Evolutionary conservation across 2,888 invertebrate genomes (phyloP).

Genomic region (Tubulanus polymorphus): DNA sequence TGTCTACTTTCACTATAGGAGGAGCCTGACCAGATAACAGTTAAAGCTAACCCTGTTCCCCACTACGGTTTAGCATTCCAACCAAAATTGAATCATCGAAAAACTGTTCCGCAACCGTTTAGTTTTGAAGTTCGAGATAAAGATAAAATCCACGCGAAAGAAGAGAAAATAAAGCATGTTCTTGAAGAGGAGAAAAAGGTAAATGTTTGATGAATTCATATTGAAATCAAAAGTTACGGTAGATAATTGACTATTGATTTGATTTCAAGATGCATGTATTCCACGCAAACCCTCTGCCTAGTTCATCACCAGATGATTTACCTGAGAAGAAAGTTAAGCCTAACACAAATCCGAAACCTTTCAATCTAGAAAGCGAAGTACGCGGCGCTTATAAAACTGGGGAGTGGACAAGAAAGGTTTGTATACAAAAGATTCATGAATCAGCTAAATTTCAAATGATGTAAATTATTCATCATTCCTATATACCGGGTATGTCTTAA

Average conservation of each 20-base stretch:
- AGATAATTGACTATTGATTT: conserved; percentile 53
- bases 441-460: too few relatives aligned
- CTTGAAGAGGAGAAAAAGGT: conserved; percentile 45
- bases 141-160: conserved; percentile 59
- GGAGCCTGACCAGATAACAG: conserved; percentile 12
- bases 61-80: conserved; percentile 41
- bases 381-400: conserved; percentile 31
- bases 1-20: too few relatives aligned
- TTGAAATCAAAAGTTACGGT: not conserved
- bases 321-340: conserved; percentile 39
- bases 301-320: conserved; percentile 52
- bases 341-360: conserved; percentile 46
- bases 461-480: too few relatives aligned
- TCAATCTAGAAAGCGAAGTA: conserved; percentile 39
- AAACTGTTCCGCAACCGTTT: conserved; percentile 58
- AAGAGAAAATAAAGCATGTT: conserved; percentile 61
- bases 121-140: conserved; percentile 68
- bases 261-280: conserved; percentile 64
- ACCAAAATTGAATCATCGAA: conserved; percentile 34
- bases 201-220: conserved; percentile 1
- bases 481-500: too few relatives aligned
- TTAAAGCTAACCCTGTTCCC: conserved; percentile 29
- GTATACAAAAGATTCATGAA: too few relatives aligned
- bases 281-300: conserved; percentile 68
- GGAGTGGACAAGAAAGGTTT: conserved; percentile 8